phyloP scores from a whole-genome alignment of 2,888 invertebrate species.

The Campoplex nolae region DNA sequence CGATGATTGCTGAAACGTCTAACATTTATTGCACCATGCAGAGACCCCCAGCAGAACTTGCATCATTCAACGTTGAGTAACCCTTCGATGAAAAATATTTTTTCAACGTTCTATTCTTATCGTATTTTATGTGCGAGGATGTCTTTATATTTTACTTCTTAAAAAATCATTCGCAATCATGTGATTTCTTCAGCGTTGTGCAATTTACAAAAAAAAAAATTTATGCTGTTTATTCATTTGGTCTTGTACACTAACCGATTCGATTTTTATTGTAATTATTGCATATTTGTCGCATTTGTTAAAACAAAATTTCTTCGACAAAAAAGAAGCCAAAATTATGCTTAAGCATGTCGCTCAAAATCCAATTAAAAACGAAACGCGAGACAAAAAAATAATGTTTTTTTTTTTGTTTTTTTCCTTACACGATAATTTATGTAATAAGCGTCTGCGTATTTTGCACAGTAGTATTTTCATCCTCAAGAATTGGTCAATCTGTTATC shows the following conservation, averaged over 20 bases:
- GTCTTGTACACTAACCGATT: too few relatives aligned
- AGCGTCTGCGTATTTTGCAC: not conserved
- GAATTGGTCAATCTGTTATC: constrained; percentile 42
- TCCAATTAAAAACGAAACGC: constrained; percentile 1
- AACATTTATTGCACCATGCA: constrained; percentile 70
- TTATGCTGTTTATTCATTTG: too few relatives aligned
- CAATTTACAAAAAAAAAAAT: not conserved
- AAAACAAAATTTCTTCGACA: not conserved
- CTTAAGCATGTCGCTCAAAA: not conserved
- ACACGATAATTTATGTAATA: not conserved
- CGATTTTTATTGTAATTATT: too few relatives aligned
- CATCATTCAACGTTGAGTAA: constrained; percentile 74
- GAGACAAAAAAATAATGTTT: not conserved
- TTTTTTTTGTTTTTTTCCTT: not conserved
- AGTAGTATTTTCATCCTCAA: not conserved
- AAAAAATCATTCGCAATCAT: not conserved
- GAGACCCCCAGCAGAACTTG: constrained; percentile 79
- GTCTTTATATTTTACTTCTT: not conserved
- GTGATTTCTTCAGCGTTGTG: not conserved
- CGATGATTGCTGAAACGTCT: constrained; percentile 18
- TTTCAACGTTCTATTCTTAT: not conserved
- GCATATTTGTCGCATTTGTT: not conserved
- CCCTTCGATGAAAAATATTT: constrained; percentile 74
- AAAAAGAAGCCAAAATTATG: not conserved
- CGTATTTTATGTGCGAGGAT: too few relatives aligned